These are phyloP conservation scores for Montifringilla adamsi DNA, from an alignment of 2,113 vertebrate species.

Conservation along the genomic window DNA sequence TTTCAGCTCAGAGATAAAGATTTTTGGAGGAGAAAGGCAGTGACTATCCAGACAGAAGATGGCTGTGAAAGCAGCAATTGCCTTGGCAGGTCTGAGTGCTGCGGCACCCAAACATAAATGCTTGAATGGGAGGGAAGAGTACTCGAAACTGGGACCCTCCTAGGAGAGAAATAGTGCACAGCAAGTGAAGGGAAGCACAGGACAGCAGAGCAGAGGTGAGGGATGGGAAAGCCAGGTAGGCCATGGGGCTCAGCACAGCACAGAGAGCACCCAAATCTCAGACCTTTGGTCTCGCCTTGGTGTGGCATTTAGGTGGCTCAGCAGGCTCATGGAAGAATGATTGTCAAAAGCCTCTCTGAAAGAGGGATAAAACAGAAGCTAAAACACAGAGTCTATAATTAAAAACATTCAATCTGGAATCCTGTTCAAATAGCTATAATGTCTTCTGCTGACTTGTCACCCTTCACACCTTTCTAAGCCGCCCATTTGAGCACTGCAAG, in stretches of 20 bases:
- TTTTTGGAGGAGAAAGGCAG: background rate
- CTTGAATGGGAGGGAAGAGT: background rate
- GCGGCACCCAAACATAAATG: background rate
- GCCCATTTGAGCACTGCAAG: accelerated
- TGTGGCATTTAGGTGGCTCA: background rate
- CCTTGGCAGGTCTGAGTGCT: background rate
- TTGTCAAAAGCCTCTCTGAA: background rate
- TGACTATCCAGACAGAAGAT: background rate
- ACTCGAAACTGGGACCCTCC: background rate
- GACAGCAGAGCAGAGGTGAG: background rate
- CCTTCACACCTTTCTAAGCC: background rate
- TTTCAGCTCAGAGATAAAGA: background rate
- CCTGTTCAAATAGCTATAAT: background rate
- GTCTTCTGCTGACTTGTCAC: background rate
- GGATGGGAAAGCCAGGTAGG: background rate
- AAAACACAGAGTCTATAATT: background rate
- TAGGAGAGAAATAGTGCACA: background rate
- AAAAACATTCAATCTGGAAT: background rate
- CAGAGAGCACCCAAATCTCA: background rate
- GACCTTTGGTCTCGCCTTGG: background rate
- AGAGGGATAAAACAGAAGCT: background rate
- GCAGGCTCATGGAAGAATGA: background rate
- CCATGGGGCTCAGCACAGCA: background rate
- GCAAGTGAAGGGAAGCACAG: background rate
- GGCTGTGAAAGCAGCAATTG: background rate